phyloP scores from a whole-genome alignment of 1,140 invertebrate species.

The Polypedilum pembai region DNA sequence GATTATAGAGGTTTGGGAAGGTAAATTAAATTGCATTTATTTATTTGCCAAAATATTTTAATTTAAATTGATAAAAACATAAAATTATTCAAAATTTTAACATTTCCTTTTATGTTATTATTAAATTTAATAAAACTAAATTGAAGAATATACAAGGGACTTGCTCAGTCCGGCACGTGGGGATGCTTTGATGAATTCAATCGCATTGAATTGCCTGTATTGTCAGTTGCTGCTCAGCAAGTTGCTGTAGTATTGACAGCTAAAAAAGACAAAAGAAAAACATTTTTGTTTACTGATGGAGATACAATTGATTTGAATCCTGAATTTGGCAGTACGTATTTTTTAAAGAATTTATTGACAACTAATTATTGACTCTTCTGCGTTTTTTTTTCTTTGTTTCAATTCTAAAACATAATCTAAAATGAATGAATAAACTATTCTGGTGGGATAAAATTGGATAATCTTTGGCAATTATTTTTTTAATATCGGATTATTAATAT shows the following conservation, averaged over 20 bases:
- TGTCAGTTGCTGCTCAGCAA: slow-evolving; percentile 95
- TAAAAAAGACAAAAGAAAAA: slow-evolving; percentile 85
- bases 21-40: not conserved
- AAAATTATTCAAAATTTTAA: not conserved
- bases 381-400: no score
- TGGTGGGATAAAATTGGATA: no score
- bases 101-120: not conserved
- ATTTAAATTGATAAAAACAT: no score
- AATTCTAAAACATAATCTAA: no score
- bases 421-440: no score
- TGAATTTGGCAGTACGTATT: slow-evolving; percentile 88
- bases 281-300: slow-evolving; percentile 90
- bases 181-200: slow-evolving; percentile 93
- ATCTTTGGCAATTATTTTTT: no score
- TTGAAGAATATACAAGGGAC: slow-evolving; percentile 71
- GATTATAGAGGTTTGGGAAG: slow-evolving; percentile 77
- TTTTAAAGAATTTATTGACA: no score
- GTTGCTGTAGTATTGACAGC: slow-evolving; percentile 87
- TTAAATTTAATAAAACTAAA: not conserved
- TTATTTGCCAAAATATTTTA: no score
- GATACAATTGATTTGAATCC: slow-evolving; percentile 87
- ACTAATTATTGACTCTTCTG: no score
- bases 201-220: slow-evolving; percentile 86
- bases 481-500: no score
- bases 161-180: slow-evolving; percentile 91